phyloP scores from a whole-genome alignment of 2,113 vertebrate genomes.

The Psittacara wagleri region DNA sequence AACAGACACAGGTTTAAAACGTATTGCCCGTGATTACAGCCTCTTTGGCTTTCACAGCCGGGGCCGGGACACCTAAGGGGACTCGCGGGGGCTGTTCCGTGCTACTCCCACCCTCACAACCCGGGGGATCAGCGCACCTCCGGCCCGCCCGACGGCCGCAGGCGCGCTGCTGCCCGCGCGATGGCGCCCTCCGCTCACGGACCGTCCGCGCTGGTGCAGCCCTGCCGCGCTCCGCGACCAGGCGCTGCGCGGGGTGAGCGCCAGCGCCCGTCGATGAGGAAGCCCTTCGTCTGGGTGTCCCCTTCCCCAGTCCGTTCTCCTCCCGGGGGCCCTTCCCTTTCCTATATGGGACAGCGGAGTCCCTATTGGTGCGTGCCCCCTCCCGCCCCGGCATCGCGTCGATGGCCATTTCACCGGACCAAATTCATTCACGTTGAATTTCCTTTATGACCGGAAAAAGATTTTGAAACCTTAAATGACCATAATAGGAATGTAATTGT shows the following conservation, averaged over 20 bases:
- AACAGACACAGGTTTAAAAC: background rate
- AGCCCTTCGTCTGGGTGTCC: background rate
- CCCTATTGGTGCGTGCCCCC: background rate
- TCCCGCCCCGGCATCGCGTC: background rate
- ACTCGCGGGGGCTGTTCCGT: background rate
- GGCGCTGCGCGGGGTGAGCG: background rate
- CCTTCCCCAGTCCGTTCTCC: background rate
- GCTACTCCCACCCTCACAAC: background rate
- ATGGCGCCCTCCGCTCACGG: slow-evolving; percentile 69
- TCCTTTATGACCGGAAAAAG: slow-evolving; percentile 19
- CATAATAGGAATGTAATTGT: background rate
- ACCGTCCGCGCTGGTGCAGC: background rate
- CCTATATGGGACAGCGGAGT: background rate
- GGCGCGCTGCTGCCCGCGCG: slow-evolving; percentile 51
- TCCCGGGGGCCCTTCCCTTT: background rate
- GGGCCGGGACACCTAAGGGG: background rate
- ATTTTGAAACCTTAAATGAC: background rate
- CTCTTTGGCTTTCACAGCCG: background rate
- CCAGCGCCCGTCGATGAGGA: background rate
- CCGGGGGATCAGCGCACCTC: background rate
- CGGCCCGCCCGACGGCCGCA: background rate
- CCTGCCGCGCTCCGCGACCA: background rate
- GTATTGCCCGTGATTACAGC: too few species aligned
- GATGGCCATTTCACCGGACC: background rate
- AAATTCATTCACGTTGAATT: background rate